phyloP scores from a whole-genome alignment of 1,140 invertebrate genomes.

The Oryctes rhinoceros region DNA sequence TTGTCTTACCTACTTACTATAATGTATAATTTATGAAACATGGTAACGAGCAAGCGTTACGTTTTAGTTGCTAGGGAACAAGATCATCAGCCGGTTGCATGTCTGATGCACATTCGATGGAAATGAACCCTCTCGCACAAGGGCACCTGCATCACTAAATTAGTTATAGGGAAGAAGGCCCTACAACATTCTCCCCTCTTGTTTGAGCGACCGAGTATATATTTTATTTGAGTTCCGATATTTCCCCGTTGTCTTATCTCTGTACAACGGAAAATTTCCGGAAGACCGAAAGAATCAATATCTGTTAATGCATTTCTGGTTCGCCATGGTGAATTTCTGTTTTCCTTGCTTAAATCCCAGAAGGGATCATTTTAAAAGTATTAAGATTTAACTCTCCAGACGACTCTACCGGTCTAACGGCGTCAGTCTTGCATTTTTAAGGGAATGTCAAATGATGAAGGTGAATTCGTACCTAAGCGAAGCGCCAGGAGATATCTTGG shows the following conservation, averaged over 20 bases:
- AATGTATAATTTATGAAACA: slow-evolving; percentile 26
- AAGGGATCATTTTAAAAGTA: slow-evolving; percentile 24
- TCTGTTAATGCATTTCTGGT: background rate
- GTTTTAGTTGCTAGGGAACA: slow-evolving; percentile 38
- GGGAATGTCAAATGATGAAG: background rate
- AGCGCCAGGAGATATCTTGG: background rate
- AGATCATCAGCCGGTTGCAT: slow-evolving; percentile 32
- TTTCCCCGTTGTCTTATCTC: slow-evolving; percentile 29
- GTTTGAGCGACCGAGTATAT: background rate
- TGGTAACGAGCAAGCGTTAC: slow-evolving; percentile 33
- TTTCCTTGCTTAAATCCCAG: background rate
- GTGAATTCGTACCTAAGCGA: background rate
- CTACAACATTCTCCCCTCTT: slow-evolving; percentile 32
- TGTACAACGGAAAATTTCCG: background rate
- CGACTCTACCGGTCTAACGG: background rate
- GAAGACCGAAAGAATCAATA: slow-evolving; percentile 20
- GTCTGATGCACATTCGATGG: slow-evolving; percentile 37
- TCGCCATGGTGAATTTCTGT: slow-evolving; percentile 6
- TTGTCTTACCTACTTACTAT: background rate
- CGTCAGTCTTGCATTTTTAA: background rate
- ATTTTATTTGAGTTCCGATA: slow-evolving; percentile 30
- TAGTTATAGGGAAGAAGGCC: slow-evolving; percentile 26
- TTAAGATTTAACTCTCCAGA: slow-evolving; percentile 28
- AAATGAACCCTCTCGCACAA: slow-evolving; percentile 37
- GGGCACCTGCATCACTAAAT: slow-evolving; percentile 35